phyloP scores from a whole-genome alignment of 2,888 invertebrate genomes.

The Orthosia cruda region DNA sequence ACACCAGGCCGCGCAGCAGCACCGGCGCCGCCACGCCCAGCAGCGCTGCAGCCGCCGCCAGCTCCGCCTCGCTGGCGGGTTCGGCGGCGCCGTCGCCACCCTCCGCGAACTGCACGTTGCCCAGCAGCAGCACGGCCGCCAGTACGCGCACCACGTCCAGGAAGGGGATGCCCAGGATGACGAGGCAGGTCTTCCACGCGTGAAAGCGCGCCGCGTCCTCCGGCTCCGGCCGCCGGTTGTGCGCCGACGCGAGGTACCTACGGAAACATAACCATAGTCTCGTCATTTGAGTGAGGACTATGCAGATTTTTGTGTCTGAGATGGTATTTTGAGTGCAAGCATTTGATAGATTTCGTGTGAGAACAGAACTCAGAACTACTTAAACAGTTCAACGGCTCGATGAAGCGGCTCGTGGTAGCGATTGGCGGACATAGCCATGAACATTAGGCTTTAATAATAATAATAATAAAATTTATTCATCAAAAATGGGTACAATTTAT shows the following conservation, averaged over 20 bases:
- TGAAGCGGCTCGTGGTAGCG: too few species aligned
- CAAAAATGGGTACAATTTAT: too few species aligned
- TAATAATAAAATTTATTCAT: too few species aligned
- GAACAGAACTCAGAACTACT: too few species aligned
- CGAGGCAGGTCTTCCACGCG: conserved; percentile 98
- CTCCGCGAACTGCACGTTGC: conserved; percentile 97
- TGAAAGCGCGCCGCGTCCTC: conserved; percentile 93
- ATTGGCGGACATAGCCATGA: too few species aligned
- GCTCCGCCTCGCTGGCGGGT: conserved; percentile 95
- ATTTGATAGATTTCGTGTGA: too few species aligned
- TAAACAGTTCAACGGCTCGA: too few species aligned
- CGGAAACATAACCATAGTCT: neutral
- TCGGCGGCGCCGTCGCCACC: conserved; percentile 95
- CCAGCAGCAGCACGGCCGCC: conserved; percentile 97
- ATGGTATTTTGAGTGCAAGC: too few species aligned
- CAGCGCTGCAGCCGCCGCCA: conserved; percentile 96
- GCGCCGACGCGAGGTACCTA: conserved; percentile 94
- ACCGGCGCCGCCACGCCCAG: conserved; percentile 94
- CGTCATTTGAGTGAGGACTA: too few species aligned
- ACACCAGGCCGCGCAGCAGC: conserved; percentile 96
- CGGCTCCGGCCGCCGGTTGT: conserved; percentile 89
- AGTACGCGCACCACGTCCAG: conserved; percentile 98
- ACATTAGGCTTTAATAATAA: too few species aligned
- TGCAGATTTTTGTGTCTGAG: too few species aligned
- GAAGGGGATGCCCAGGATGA: conserved; percentile 98